Conservation (phyloP, 2,113 vertebrate genomes). For the Saiga tatarica region DNA sequence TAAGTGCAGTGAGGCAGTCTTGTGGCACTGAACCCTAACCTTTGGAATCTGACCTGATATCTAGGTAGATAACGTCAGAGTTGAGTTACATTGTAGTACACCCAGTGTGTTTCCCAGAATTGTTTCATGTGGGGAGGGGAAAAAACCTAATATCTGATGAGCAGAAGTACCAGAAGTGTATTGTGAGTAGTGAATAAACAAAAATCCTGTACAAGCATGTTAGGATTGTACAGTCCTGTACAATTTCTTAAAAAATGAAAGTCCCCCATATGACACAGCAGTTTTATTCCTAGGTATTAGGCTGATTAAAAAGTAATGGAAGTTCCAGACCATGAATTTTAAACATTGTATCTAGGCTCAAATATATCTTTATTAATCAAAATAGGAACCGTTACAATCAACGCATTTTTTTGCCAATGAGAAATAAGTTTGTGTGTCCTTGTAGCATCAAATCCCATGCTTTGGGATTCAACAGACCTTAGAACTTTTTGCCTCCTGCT, state of each 20-base stretch:
- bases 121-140: not conserved
- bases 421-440: not conserved
- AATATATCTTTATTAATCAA: not conserved
- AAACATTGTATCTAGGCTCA: not conserved
- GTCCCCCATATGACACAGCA: not conserved
- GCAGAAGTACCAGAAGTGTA: not conserved
- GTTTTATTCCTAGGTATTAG: not conserved
- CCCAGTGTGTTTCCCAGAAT: not conserved
- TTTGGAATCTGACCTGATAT: not conserved
- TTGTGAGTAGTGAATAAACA: not conserved
- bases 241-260: not conserved
- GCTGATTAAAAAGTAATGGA: not conserved
- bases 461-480: not conserved
- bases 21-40: not conserved
- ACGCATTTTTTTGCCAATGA: not conserved
- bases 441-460: not conserved
- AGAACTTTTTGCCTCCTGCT: not conserved
- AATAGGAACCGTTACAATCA: not conserved
- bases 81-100: not conserved
- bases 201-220: not conserved
- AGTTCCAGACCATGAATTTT: not conserved
- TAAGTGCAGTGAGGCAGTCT: not conserved
- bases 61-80: not conserved
- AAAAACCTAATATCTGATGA: not conserved
- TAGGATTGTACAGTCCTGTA: not conserved